A percentile compares a stretch with the other conserved stretches of the same genome.
phyloP scores from a whole-genome alignment of 2,113 vertebrate species.

The Eulemur rufifrons region DNA sequence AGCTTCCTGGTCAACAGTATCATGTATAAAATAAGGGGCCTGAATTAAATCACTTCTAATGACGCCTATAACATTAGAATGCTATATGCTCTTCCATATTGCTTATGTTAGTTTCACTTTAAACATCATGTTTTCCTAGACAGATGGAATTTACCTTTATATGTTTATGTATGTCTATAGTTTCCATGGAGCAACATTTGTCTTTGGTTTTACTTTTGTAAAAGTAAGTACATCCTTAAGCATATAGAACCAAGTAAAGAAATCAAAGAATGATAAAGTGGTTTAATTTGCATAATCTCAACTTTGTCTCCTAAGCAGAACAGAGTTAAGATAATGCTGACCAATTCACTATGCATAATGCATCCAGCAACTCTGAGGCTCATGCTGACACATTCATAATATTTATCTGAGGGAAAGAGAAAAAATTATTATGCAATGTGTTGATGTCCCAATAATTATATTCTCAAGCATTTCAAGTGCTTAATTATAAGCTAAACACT shows the following conservation, averaged over 20 bases:
- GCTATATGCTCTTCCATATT: not conserved
- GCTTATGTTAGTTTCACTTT: not conserved
- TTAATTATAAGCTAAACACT: constrained; percentile 53
- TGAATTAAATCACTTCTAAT: not conserved
- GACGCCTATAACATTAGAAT: not conserved
- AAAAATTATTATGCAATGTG: constrained; percentile 12
- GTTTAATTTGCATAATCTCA: constrained; percentile 52
- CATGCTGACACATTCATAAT: constrained; percentile 8
- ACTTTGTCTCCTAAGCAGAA: constrained; percentile 35
- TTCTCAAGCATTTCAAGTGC: constrained; percentile 47
- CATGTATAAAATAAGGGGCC: not conserved
- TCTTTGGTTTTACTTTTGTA: not conserved
- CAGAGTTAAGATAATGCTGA: constrained; percentile 3
- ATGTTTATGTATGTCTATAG: not conserved
- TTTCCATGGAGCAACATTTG: not conserved
- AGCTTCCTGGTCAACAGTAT: not conserved
- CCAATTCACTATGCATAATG: not conserved
- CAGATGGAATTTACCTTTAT: not conserved
- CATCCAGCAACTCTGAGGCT: not conserved
- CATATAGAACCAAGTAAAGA: not conserved
- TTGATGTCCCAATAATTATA: constrained; percentile 41
- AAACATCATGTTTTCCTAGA: not conserved
- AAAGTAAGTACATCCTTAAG: not conserved
- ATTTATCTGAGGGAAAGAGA: constrained; percentile 34
- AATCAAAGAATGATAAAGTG: constrained; percentile 29